Evolutionary conservation across 2,113 vertebrate species (phyloP).

Genomic region (Raja brachyura): DNA sequence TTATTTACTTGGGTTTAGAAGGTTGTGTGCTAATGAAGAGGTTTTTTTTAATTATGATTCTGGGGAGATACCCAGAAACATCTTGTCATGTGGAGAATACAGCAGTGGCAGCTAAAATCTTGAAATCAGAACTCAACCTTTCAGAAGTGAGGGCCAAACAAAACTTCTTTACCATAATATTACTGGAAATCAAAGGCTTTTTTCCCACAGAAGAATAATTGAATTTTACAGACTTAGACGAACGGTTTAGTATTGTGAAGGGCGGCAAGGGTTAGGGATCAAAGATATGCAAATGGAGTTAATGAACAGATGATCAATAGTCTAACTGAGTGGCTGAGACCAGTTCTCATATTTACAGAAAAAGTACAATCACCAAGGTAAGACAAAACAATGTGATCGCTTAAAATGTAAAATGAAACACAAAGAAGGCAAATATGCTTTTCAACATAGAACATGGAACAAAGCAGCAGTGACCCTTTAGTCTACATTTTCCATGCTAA

Average conservation of each 20-base stretch:
- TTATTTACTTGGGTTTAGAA: neutral
- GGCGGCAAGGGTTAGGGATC: too few species aligned
- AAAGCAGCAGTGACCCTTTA: too few species aligned
- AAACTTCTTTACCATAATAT: neutral
- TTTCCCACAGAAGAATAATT: neutral
- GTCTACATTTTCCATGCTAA: too few species aligned
- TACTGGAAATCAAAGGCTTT: neutral
- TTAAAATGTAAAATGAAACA: neutral
- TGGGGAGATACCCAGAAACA: neutral
- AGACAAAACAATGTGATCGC: neutral
- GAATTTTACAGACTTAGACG: too few species aligned
- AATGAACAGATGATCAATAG: neutral
- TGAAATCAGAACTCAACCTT: neutral
- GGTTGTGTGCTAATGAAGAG: neutral
- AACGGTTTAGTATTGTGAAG: too few species aligned
- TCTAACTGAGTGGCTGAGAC: neutral
- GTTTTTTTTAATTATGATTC: neutral
- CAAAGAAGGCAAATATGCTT: neutral
- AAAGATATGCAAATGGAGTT: too few species aligned
- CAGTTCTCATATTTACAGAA: neutral
- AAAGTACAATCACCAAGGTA: neutral
- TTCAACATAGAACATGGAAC: too few species aligned
- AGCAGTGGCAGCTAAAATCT: neutral
- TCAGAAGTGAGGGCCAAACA: neutral
- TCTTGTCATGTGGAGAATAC: neutral